Evolutionary conservation across 2,113 vertebrate species (phyloP), one percentile per base, ranked within the genome.

Genomic region (Sphyrna mokarran): DNA sequence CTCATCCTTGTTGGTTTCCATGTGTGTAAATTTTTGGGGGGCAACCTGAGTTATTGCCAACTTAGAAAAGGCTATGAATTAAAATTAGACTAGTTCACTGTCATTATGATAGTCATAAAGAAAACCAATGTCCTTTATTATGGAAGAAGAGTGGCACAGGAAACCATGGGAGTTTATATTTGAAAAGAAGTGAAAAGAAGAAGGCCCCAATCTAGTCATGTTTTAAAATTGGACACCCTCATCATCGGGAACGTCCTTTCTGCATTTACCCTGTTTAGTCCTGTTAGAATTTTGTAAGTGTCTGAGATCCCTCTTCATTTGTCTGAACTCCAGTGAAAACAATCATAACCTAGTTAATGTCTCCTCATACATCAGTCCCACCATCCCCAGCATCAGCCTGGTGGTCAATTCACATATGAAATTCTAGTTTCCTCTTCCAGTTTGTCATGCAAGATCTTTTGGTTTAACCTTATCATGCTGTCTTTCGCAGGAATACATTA

Each of bases 401-500:
- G 48, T 54, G 5, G 0, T 76, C 9, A 76, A 76, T n/a, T 89
- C 40, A 14, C 13, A 0, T 18, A 14, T 54, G 22, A 37, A 0
- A 9, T 16, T 6, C 29, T 61, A 0, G 37, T 96, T 0, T 54
- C 87, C 0, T 0, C 20, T 66, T 95, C 6, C 0, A 95, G 95
- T 95, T 3, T 5, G 16, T 0, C 48, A 29, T 1, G 1, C 54
- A 4, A 8, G 0, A 85, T 72, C 26, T 3, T 89, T 63, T 68
- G 86, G 0, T 0, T 3, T 94, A 40, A 96, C 96, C 95, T 72
- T 96, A n/a, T 96, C 61, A 1, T 22, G 0, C 0, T 33, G 0
- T 95, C 58, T 95, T 91, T 6, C 66, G 94, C 96, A 99, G 99
- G 99, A 99, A 96, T 99, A 99, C 96, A 98, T 99, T 95, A 98